These are phyloP conservation scores for Actenoides lindsayi DNA, from an alignment of 2,113 vertebrate species.

Conservation along the genomic window DNA sequence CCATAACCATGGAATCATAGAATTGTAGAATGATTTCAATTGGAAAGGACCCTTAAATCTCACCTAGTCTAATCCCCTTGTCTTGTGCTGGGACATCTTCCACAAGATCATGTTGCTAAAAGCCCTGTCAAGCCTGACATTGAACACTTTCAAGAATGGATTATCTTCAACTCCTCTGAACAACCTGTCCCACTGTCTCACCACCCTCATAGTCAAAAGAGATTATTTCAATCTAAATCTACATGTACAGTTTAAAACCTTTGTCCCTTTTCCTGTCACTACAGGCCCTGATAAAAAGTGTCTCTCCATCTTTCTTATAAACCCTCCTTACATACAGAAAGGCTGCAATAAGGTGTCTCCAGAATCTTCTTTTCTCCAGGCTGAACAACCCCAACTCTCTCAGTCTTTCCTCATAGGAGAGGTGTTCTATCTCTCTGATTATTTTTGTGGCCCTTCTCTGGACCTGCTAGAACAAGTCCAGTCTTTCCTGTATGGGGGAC, in stretches of 20 bases:
- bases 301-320: not conserved
- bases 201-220: not conserved
- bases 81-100: not conserved
- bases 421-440: not conserved
- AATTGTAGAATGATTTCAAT: rapidly evolving
- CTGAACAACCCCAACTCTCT: not conserved
- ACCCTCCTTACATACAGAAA: not conserved
- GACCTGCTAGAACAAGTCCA: rapidly evolving
- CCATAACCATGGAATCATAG: not conserved
- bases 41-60: not conserved
- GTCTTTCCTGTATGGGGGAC: not conserved
- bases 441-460: not conserved
- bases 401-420: not conserved
- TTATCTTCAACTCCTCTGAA: too few relatives aligned
- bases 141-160: rapidly evolving
- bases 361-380: not conserved
- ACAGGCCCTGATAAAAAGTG: not conserved
- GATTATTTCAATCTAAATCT: not conserved
- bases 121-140: not conserved
- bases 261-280: not conserved
- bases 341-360: not conserved
- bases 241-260: not conserved
- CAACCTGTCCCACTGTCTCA: not conserved
- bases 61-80: not conserved
- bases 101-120: not conserved